These are phyloP conservation scores for Brachypterus glaber DNA, from an alignment of 2,888 invertebrate species.

Conservation along the genomic window DNA sequence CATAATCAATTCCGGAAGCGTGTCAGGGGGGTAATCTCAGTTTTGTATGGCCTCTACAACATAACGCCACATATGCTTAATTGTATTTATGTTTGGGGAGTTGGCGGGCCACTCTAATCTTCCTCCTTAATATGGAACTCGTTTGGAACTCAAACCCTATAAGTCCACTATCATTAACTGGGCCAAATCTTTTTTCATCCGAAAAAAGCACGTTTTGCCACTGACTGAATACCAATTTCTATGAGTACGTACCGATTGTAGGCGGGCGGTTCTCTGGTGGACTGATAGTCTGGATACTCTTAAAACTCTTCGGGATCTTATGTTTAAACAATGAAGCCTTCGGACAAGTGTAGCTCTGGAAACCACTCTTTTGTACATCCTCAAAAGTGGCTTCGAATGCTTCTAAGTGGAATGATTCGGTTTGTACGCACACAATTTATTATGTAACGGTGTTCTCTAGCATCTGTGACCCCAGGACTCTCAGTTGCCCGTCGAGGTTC, in stretches of 20 bases:
- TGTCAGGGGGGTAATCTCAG: slow-evolving; percentile 5
- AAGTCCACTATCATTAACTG: slow-evolving; percentile 12
- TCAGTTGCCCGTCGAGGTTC: too few species aligned
- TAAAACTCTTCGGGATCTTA: not conserved
- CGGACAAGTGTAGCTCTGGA: not conserved
- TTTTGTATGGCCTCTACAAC: slow-evolving; percentile 15
- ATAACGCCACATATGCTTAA: slow-evolving; percentile 21
- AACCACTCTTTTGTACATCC: not conserved
- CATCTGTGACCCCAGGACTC: too few species aligned
- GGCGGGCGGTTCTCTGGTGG: not conserved
- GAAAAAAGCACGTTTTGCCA: slow-evolving; percentile 11
- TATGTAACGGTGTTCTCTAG: too few species aligned
- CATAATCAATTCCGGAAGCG: slow-evolving; percentile 10
- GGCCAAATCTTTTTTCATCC: slow-evolving; percentile 14
- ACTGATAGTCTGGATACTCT: not conserved
- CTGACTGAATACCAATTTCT: not conserved
- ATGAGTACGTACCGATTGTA: not conserved
- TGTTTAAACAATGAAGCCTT: slow-evolving; percentile 1
- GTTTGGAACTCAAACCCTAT: too few species aligned
- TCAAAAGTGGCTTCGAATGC: not conserved
- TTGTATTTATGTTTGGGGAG: slow-evolving; percentile 24
- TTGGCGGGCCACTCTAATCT: slow-evolving; percentile 22
- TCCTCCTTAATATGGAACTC: slow-evolving; percentile 1
- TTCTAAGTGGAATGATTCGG: not conserved
- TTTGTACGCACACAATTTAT: too few species aligned